These are phyloP conservation scores for Platanista minor DNA, from an alignment of 2,113 vertebrate species.

Conservation along the genomic window DNA sequence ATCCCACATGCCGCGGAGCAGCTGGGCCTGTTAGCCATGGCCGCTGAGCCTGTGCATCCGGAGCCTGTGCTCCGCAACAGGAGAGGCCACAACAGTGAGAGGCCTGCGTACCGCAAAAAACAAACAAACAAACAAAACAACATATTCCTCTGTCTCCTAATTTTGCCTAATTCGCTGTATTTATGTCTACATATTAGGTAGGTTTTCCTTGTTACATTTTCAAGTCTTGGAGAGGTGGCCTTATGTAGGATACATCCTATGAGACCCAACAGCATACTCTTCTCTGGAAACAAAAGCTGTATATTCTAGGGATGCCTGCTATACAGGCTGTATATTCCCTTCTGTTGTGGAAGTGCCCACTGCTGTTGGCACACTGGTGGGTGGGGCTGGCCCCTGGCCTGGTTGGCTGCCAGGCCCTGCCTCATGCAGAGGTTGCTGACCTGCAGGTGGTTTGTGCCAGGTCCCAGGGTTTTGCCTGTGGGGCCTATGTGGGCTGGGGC, in stretches of 20 bases:
- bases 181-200: background rate
- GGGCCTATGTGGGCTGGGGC: background rate
- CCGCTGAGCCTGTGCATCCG: no score
- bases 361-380: background rate
- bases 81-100: no score
- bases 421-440: background rate
- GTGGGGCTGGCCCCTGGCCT: background rate
- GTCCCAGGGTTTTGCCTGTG: background rate
- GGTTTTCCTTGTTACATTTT: background rate
- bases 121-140: no score
- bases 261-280: background rate
- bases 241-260: background rate
- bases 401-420: background rate
- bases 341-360: background rate
- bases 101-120: no score
- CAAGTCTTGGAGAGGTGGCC: background rate
- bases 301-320: background rate
- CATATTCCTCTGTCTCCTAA: background rate
- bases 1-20: no score
- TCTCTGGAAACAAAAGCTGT: background rate
- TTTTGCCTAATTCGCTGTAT: background rate
- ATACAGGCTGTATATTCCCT: background rate
- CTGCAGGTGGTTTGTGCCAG: background rate
- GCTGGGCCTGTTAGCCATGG: no score
- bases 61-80: no score